Evolutionary conservation across 2,113 vertebrate species (phyloP), one percentile per base, ranked within the genome.

Genomic region (Ciconia boyciana): DNA sequence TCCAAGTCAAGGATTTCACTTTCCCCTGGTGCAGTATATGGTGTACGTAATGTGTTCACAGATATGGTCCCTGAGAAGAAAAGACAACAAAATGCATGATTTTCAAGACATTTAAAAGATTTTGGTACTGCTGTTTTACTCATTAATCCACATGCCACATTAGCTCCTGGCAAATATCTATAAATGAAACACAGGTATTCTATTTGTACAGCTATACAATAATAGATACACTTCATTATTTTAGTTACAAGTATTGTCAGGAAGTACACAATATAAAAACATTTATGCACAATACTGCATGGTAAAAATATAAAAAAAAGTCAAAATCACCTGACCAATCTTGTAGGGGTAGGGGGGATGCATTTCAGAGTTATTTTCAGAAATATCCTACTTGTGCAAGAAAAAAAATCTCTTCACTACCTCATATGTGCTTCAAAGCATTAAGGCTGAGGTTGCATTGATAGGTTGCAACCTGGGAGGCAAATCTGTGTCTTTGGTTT

Each of bases 1-100:
- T 99, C 99, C 92, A 99, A 98, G 95, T 99, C 99, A 90, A 99
- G 98, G 93, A 99, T 99, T 97, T 99, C 99, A 92, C 99, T 99
- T 98, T 99, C 99, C 3, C 99, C 99, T 6, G 99, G 99, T 51
- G 99, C 99, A 3, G 99, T 99, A 75, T 99, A 99, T 8, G 99
- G 99, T 3, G 99, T 99, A 21, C 99, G 99, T 58, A 99, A 83
- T 0, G 99, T 99, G 97, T 99, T 99, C 97, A 99, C 99, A 79
- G 99, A 99, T 98, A 99, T 99, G 64, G 99, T 99, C 96, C 99
- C 99, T 98, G 69, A 94, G 70, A 68, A 66, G 83, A 74, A 91
- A 94, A 69, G 31, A 89, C 4, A 78, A 83, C 5, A 97, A 89
- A 95, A 86, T 2, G 21, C 0, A 52, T 68, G 17, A 71, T 87